Evolutionary conservation across 1,140 invertebrate genomes (phyloP), one percentile per base, ranked within the genome.

Genomic region (Papilio helenus): DNA sequence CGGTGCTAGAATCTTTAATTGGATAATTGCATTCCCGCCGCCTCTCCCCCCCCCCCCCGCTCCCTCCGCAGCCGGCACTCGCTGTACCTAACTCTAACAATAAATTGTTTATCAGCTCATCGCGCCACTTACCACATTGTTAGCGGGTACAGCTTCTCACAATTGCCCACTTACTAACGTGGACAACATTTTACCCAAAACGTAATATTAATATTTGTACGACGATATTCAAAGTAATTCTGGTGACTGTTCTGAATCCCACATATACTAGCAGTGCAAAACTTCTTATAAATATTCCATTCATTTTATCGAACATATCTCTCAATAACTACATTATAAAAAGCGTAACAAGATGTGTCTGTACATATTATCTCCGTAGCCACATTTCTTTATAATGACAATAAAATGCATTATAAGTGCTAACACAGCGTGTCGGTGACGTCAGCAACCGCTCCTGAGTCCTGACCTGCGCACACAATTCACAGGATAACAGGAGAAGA

Each of bases 21-120:
- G 86, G 86, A 85, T 88, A 88, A 88, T 86, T 82, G 79, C 81
- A 84, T 83, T 83, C 81, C 58, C 79, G 76, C 74, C 79, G 81
- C 20, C 58, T 42, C 72, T n/a, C 18, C 44, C 72, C 39, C 18
- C 44, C 80, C 49, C 80, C 73, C 76, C 79, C 79, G 9, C 23
- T 44, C 72, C 18, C 18, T 18, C 34, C 10, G 68, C 68, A 18
- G 49, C 49, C 78, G 71, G 82, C 61, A 14, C 39, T 10, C 39
- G 18, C 23, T 12, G 23, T 12, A n/a, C 44, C 72, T 74, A 44
- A 49, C 42, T 49, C 14, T 74, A 49, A 49, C 72, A 73, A 73
- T 73, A 74, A 74, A 74, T 74, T 29, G 20, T 74, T 72, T 72
- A 72, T 72, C 71, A 72, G 29, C 71, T 2, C 71, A 72, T 72